Base-by-base conservation (phyloP, 2,888 invertebrate species). In the Orchesellides sinensis region DNA sequence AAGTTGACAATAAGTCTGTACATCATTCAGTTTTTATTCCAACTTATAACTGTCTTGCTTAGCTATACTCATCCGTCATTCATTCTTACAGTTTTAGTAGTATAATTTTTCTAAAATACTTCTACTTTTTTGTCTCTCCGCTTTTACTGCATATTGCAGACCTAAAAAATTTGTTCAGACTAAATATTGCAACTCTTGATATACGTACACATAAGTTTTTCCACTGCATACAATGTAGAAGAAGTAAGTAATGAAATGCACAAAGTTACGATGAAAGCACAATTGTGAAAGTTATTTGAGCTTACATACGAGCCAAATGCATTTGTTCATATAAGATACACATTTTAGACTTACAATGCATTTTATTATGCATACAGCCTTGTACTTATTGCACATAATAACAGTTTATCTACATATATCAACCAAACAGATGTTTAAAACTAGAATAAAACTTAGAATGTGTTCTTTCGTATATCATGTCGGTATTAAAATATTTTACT, bases 291-390 rank as follows among this genome's bases (percentile, higher is more conserved):
- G 10, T 32, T 32, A 6, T 32, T 32, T 32, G 32, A 32, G 32
- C 32, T n/a, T 32, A 32, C 32, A 32, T 6, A 32, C 32, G 10
- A 32, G 40, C 40, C n/a, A 40, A 10, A 40, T 14, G 4, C 10
- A 40, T 2, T n/a, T n/a, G n/a, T n/a, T n/a, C n/a, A n/a, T n/a
- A n/a, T n/a, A n/a, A n/a, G n/a, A n/a, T n/a, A n/a, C n/a, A n/a
- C n/a, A n/a, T n/a, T n/a, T n/a, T n/a, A n/a, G n/a, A n/a, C n/a
- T n/a, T n/a, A n/a, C n/a, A 14, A 40, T 70, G 56, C 56, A 56
- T 17, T 56, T 70, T 56, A 40, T 70, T 56, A 70, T 70, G 70
- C 70, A 70, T 70, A 56, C 70, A 56, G 56, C 70, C 70, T 70
- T 70, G 70, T 70, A 40, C 70, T 40, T 56, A 70, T 40, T 70